Percentiles rank a stretch among this genome's conserved stretches.
phyloP scores from a whole-genome alignment of 1,140 invertebrate genomes.

The Agrilus planipennis region DNA sequence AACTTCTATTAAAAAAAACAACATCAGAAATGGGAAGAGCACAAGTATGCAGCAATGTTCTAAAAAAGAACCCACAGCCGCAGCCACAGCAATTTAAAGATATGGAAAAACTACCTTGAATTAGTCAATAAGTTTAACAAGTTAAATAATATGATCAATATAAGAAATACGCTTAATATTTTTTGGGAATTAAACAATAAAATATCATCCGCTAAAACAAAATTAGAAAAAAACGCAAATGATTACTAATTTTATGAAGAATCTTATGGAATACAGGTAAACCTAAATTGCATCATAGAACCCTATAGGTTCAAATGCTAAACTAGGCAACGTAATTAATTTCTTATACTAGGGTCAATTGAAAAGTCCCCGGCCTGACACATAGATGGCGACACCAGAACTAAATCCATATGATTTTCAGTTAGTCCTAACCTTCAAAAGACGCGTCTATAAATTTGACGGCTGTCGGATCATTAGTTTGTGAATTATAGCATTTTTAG shows the following conservation, averaged over 20 bases:
- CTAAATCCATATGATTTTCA: no score
- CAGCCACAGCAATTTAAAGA: no score
- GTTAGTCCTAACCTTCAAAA: no score
- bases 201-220: background rate
- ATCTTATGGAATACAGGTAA: slow-evolving; percentile 1
- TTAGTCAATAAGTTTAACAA: slow-evolving; percentile 2
- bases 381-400: no score
- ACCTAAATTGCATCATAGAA: slow-evolving; percentile 4
- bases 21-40: background rate
- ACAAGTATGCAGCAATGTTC: no score
- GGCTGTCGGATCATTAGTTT: no score
- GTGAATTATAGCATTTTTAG: no score
- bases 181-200: background rate
- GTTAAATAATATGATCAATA: slow-evolving; percentile 3
- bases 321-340: background rate
- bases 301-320: background rate
- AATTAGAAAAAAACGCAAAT: background rate
- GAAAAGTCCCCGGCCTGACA: no score
- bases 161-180: background rate
- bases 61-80: no score
- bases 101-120: background rate
- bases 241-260: background rate
- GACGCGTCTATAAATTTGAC: no score
- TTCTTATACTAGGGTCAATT: no score
- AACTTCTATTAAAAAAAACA: background rate